Conservation (phyloP, 2,888 invertebrate genomes). For the Dolichopus griseipennis region DNA sequence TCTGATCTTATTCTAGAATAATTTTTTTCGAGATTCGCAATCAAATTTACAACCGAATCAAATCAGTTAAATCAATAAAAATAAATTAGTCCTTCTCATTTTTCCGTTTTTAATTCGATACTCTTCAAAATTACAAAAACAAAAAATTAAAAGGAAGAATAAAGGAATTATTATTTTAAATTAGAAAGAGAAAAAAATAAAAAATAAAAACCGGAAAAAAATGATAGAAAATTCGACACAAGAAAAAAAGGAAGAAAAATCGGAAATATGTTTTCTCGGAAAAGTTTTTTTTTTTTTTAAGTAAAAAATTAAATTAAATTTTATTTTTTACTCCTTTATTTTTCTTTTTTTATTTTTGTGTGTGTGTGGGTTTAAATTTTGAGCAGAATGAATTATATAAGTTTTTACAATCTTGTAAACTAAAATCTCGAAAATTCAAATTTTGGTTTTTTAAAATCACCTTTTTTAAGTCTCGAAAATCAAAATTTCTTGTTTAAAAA, state of each 20-base stretch:
- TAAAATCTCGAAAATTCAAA: too few species aligned
- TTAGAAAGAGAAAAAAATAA: background rate
- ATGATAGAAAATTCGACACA: background rate
- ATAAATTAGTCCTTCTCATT: constrained; percentile 7
- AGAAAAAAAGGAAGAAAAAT: background rate
- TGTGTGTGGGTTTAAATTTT: too few species aligned
- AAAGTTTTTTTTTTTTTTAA: background rate
- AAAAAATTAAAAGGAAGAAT: background rate
- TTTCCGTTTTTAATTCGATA: background rate
- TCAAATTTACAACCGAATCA: background rate
- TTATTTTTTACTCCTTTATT: constrained; percentile 5
- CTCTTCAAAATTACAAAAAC: background rate
- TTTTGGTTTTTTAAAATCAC: too few species aligned
- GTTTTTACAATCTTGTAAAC: too few species aligned
- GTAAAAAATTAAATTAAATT: constrained; percentile 8
- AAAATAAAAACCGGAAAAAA: background rate
- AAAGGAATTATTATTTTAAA: background rate
- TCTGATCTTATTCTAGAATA: too few species aligned
- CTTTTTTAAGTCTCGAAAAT: too few species aligned
- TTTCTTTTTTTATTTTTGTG: background rate
- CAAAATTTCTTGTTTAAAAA: too few species aligned
- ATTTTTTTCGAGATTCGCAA: background rate
- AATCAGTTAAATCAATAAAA: constrained; percentile 9
- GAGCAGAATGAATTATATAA: too few species aligned
- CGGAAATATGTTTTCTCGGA: background rate